Percentiles rank a stretch among this genome's conserved stretches.
Conservation (phyloP, 2,888 invertebrate genomes). For the Chrysolina haemoptera region DNA sequence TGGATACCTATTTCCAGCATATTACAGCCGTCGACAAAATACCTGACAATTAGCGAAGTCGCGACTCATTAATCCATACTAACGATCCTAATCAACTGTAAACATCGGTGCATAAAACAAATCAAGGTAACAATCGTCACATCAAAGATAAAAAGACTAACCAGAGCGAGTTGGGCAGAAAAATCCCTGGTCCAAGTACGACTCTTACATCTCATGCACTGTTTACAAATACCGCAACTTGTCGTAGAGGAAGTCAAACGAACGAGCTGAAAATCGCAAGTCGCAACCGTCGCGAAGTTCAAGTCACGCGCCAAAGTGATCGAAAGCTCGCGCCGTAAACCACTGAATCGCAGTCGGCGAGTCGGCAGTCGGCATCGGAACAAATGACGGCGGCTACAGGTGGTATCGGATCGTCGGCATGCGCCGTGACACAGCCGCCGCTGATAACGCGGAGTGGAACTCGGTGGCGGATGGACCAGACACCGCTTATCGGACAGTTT, state of each 20-base stretch:
- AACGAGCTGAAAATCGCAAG: conserved; percentile 4
- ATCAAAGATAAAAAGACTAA: conserved; percentile 3
- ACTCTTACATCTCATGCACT: conserved; percentile 3
- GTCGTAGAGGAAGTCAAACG: background rate
- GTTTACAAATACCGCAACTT: conserved; percentile 11
- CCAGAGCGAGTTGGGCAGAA: background rate
- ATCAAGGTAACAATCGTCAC: background rate
- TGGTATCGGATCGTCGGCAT: conserved; percentile 23
- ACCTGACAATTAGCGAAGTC: background rate
- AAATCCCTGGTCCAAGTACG: conserved; percentile 8
- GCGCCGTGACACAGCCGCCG: conserved; percentile 8
- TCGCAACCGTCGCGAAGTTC: conserved; percentile 6
- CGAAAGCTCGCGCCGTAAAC: conserved; percentile 16
- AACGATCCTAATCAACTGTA: background rate
- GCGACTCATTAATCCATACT: background rate
- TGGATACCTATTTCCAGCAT: too few relatives aligned
- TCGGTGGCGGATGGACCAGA: too few relatives aligned
- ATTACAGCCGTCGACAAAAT: too few relatives aligned
- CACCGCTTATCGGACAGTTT: too few relatives aligned
- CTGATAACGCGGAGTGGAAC: background rate
- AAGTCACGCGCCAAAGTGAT: background rate
- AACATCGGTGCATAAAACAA: background rate
- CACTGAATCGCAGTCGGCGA: conserved; percentile 19
- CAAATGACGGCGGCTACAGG: conserved; percentile 24
- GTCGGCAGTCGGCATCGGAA: conserved; percentile 21